Base-by-base conservation (phyloP, 2,888 invertebrate genomes). In the Timema podura region DNA sequence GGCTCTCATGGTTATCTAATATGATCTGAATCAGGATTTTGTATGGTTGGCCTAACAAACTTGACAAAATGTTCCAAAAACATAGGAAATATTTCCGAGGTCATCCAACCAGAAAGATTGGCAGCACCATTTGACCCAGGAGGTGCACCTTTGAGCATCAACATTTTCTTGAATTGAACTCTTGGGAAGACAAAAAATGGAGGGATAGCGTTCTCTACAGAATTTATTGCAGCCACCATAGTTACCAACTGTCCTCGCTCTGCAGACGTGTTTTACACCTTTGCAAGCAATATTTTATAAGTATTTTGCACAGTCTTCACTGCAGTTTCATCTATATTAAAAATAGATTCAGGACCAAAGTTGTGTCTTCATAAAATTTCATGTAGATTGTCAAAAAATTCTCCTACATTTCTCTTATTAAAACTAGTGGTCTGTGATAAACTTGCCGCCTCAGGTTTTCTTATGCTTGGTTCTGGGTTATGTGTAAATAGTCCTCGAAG, bases 1-100 rank as follows among this genome's bases (percentile, higher is more conserved):
- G 66, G 30, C 66, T 48, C 66, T 66, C 66, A 48, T 66, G 66
- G 30, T 65, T 66, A n/a, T 66, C 66, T 6, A 66, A 30, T 13
- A 66, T 30, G 6, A 66, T 30, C 13, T 48, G 66, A 15, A 66
- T 48, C 15, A n/a, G n/a, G n/a, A n/a, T n/a, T n/a, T n/a, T n/a
- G n/a, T n/a, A n/a, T n/a, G n/a, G n/a, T n/a, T n/a, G n/a, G n/a
- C n/a, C n/a, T n/a, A n/a, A n/a, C n/a, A n/a, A n/a, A n/a, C n/a
- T n/a, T n/a, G n/a, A n/a, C n/a, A n/a, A n/a, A n/a, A n/a, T n/a
- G n/a, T n/a, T n/a, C n/a, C n/a, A n/a, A n/a, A n/a, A n/a, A 66
- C 48, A 48, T 47, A 6, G 48, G 48, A 16, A 66, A 66, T 7
- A 48, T 66, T 48, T 7, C 66, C 16, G 48, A n/a, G 48, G 47